Conservation (phyloP, 2,888 invertebrate genomes). For the Tenthredo amoena region DNA sequence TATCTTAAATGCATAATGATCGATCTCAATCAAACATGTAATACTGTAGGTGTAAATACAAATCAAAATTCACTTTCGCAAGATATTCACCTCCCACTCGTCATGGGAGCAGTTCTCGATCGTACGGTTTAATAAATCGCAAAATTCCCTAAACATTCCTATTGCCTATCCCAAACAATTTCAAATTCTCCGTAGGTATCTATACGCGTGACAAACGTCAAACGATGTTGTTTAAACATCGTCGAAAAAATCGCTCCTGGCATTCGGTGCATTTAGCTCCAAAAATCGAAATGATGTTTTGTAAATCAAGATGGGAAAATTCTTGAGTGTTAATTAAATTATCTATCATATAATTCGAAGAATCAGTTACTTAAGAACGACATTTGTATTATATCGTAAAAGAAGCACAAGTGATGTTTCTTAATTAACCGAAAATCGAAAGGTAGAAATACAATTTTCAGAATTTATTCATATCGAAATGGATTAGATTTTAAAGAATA, state of each 20-base stretch:
- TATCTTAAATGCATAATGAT: neutral
- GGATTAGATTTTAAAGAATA: neutral
- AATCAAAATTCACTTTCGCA: neutral
- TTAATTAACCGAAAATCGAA: constrained; percentile 26
- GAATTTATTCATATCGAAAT: neutral
- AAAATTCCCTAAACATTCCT: neutral
- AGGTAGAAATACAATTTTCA: neutral
- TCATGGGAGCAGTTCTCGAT: neutral
- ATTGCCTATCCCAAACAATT: neutral
- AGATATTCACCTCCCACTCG: neutral
- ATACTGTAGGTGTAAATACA: neutral
- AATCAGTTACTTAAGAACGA: constrained; percentile 44
- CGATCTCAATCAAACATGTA: neutral
- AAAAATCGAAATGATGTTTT: neutral
- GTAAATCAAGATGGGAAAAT: neutral
- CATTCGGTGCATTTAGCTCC: neutral
- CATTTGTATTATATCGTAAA: constrained; percentile 42
- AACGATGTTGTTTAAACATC: neutral
- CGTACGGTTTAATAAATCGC: neutral
- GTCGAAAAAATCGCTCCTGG: neutral
- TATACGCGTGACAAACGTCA: constrained; percentile 10
- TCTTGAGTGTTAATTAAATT: neutral
- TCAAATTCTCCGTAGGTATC: neutral
- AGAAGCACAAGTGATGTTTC: constrained; percentile 45
- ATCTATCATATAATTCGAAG: neutral